Evolutionary conservation across 2,113 vertebrate species (phyloP), one percentile per base, ranked within the genome.

Genomic region (Zootoca vivipara): DNA sequence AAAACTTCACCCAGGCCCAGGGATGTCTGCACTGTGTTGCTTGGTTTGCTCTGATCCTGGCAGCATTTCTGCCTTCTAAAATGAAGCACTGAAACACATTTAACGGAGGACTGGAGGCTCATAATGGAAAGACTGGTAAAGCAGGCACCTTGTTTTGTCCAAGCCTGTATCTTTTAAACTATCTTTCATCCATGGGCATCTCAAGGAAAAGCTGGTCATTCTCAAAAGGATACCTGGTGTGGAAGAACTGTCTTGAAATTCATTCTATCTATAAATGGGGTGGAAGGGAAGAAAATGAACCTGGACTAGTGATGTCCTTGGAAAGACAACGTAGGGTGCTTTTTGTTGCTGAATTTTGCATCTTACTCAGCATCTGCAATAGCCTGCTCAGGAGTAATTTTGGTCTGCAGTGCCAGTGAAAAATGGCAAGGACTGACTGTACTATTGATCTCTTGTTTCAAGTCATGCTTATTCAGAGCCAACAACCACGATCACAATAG

Each of bases 161-260:
- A 82, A 86, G 58, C 67, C 89, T 83, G n/a, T 89, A 80, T 73
- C 26, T 40, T 93, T 85, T 92, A 67, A 85, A 82, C 56, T 92
- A 8, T 85, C 88, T 91, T 2, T 28, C 3, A 0, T 62, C 42
- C 18, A 64, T 85, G 78, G 84, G 13, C 46, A n/a, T 0, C 20
- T 92, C 33, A 90, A 69, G 64, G 85, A 56, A 58, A 91, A 88
- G 40, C 72, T 85, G 73, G 28, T 4, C 65, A 16, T n/a, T 78
- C n/a, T 67, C 72, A 89, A 74, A 38, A 80, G 72, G 85, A 78
- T 38, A 58, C 26, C 42, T 30, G 80, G 58, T 12, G 38, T 30
- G 56, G 62, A 13, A 38, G 69, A 26, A 75, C 26, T 87, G 40
- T 7, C 88, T 91, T 52, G 86, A 58, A 33, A 28, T 75, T 84